These are phyloP conservation scores for Periophthalmus modestus DNA, from an alignment of 2,113 vertebrate genomes.

Conservation along the genomic window DNA sequence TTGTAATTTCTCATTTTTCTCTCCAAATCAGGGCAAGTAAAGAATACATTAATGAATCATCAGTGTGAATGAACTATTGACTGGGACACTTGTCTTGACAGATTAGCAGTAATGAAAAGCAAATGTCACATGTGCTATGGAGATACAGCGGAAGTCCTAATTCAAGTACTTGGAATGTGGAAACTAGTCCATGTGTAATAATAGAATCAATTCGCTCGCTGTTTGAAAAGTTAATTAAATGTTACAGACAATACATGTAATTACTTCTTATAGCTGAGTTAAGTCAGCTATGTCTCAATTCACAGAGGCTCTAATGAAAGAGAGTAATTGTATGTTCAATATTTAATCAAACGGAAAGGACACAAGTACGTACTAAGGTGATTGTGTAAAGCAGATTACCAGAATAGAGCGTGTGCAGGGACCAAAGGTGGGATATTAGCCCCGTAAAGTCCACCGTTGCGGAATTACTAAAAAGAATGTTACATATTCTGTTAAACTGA, in stretches of 20 bases:
- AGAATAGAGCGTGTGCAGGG: too few relatives aligned
- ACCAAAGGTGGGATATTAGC: too few relatives aligned
- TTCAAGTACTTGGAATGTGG: not conserved
- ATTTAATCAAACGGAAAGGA: constrained; percentile 5
- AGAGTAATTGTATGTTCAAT: constrained; percentile 3
- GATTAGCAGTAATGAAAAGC: not conserved
- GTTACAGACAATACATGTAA: not conserved
- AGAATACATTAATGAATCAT: not conserved
- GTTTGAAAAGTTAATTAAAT: constrained; percentile 2
- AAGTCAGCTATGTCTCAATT: not conserved
- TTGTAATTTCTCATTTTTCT: constrained; percentile 4
- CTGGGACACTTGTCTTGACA: constrained; percentile 7
- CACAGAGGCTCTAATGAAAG: not conserved
- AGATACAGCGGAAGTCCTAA: not conserved
- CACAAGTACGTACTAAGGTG: not conserved
- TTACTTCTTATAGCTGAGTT: not conserved
- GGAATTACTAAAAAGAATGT: too few relatives aligned
- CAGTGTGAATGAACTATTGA: not conserved
- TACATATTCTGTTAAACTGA: too few relatives aligned
- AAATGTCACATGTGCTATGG: not conserved
- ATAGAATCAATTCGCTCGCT: not conserved
- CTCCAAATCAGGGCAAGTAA: constrained; percentile 1
- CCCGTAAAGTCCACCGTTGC: too few relatives aligned
- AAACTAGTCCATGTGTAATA: constrained; percentile 3
- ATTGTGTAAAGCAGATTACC: not conserved